A percentile compares a stretch with the other conserved stretches of the same genome.
Evolutionary conservation across 2,113 vertebrate species (phyloP).

Genomic region (Tachysurus fulvidraco): DNA sequence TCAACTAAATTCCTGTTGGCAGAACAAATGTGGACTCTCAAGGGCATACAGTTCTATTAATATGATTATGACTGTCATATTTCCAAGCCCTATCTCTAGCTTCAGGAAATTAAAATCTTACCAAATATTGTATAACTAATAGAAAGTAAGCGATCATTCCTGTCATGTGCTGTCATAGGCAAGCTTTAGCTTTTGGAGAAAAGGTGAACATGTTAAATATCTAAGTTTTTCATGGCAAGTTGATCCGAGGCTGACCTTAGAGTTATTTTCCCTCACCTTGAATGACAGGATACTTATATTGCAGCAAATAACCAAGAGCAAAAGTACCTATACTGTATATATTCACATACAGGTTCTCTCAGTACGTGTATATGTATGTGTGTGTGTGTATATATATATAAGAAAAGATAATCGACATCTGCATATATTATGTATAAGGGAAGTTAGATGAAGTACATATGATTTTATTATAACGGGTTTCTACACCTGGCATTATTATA

Average conservation of each 20-base stretch:
- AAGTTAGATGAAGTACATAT: neutral
- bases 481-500: conserved; percentile 15
- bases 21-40: conserved; percentile 43
- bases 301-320: neutral
- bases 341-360: neutral
- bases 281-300: neutral
- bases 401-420: neutral
- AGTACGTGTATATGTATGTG: no score
- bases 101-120: conserved; percentile 52
- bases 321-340: neutral
- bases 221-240: neutral
- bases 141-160: conserved; percentile 29
- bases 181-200: neutral
- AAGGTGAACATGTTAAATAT: conserved; percentile 13
- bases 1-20: conserved; percentile 36
- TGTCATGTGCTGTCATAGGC: conserved; percentile 15
- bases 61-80: conserved; percentile 44
- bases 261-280: neutral
- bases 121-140: conserved; percentile 31
- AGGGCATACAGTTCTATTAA: conserved; percentile 35
- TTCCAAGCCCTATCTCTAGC: conserved; percentile 33
- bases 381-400: no score
- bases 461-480: neutral
- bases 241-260: conserved; percentile 8
- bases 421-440: neutral